Base-by-base conservation (phyloP, 1,140 invertebrate genomes). In the Penaeus vannamei region DNA sequence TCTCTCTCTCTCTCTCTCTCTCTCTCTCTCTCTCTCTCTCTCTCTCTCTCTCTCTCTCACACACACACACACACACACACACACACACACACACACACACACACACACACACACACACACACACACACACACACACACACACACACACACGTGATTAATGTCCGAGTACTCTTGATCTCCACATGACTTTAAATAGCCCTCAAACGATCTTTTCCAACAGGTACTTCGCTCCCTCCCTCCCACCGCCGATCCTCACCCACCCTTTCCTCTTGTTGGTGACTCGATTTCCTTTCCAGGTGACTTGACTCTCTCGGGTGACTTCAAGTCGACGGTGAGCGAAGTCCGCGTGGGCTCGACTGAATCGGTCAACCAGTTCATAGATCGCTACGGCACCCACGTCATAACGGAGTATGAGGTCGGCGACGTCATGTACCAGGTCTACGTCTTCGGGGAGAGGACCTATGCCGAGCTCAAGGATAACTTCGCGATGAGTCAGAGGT, bases 361-460 rank as follows among this genome's bases (percentile, higher is more conserved):
- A 53, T 91, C 90, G 4, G 90, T 90, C 10, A 88, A 91, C 80
- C 90, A 90, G 46, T 91, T 91, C 82, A 69, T 91, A 0, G 90
- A 91, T 64, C 88, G 81, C n/a, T 91, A 89, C 23, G 90, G 90
- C 8, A 90, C 90, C 2, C 90, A 91, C 82, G 87, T 91, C 69
- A 91, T 91, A 72, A 90, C 86, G 10, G 88, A 91, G 59, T 91
- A 90, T 61, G 90, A 91, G 69, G 80, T 90, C 14, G 90, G 90
- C 23, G 90, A 91, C 60, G 69, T 91, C 26, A 90, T 91, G 79
- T 91, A 91, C 53, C 90, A 91, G 72, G 89, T 90, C 0, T 91
- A 89, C 61, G 90, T 90, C 26, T 91, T 91, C 83, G 90, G 90
- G 17, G 82, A 91, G 36, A 85, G 90, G 29, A 91, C 88, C 46